phyloP scores from a whole-genome alignment of 1,140 invertebrate genomes.

The Dendroctonus ponderosae region DNA sequence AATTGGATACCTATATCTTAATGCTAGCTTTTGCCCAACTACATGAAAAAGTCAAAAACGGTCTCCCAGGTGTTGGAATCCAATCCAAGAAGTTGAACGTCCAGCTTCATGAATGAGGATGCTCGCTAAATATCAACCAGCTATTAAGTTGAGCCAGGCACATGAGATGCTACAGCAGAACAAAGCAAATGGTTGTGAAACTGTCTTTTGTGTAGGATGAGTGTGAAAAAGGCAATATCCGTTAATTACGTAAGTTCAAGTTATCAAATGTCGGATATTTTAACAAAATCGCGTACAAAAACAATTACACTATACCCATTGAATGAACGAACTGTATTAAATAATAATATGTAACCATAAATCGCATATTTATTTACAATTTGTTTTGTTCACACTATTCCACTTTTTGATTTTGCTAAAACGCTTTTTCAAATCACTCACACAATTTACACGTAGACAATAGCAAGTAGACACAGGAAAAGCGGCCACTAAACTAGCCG shows the following conservation, averaged over 20 bases:
- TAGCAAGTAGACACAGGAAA: conserved; percentile 5
- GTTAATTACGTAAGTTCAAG: conserved; percentile 18
- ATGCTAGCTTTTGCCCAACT: too few species aligned
- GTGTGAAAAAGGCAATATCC: conserved; percentile 24
- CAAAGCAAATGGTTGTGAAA: conserved; percentile 26
- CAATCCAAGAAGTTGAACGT: too few species aligned
- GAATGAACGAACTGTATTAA: too few species aligned
- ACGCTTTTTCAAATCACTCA: conserved; percentile 1
- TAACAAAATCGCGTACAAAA: conserved; percentile 22
- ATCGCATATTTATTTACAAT: conserved; percentile 8
- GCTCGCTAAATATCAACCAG: conserved; percentile 40
- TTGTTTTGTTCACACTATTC: conserved; percentile 16
- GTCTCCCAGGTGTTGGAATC: too few species aligned
- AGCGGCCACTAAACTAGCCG: conserved; percentile 14
- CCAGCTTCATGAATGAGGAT: conserved; percentile 9
- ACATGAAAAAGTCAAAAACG: too few species aligned
- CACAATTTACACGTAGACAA: not conserved
- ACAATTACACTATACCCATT: too few species aligned
- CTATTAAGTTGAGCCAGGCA: conserved; percentile 12
- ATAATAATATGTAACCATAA: too few species aligned
- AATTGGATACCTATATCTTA: too few species aligned
- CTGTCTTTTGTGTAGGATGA: conserved; percentile 25
- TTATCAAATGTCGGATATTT: conserved; percentile 15
- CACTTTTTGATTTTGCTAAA: conserved; percentile 14
- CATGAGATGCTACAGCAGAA: conserved; percentile 26